Evolutionary conservation across 2,113 vertebrate species (phyloP), one percentile per base, ranked within the genome.

Genomic region (Corythaixoides concolor): DNA sequence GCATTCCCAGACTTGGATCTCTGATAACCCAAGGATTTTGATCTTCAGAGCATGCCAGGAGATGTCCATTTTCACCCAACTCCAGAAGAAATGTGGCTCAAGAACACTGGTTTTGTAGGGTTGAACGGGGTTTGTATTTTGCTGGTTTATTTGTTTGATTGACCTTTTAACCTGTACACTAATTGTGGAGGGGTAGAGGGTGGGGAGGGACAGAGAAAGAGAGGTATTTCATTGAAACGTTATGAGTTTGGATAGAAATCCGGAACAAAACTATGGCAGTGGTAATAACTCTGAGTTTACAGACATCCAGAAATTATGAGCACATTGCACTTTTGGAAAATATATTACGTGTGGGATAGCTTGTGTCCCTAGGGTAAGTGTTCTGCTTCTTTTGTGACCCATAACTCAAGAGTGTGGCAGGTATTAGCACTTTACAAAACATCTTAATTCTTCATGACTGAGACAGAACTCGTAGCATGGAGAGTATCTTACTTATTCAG

Each of bases 301-400:
- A 97, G 97, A 97, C 95, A 96, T 88, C 89, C 86, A 94, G 94
- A 97, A 97, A 97, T 94, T 95, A 97, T 95, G 96, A 97, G 58
- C 89, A 96, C 73, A 96, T 93, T 97, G 90, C 85, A 96, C 78
- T 97, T 98, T 92, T 88, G 64, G 94, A 97, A 97, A 98, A 98
- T 96, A 96, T 97, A 96, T 98, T 97, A 95, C 81, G 22, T 94
- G 96, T 91, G 90, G 95, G 91, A 96, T 96, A 88, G 90, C 88
- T 97, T 96, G 55, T 95, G 90, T 97, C 97, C 97, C 96, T 96
- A 94, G 91, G 97, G 98, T 96, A 97, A 96, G 82, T 49, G 59
- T 86, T 96, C 85, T 85, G 91, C 93, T 96, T 84, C 88, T 96
- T 98, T 97, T 11, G 49, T 83, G 96, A 90, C 95, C 96, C 97